Base-by-base conservation (phyloP, 2,888 invertebrate genomes). In the Germaria angustata region DNA sequence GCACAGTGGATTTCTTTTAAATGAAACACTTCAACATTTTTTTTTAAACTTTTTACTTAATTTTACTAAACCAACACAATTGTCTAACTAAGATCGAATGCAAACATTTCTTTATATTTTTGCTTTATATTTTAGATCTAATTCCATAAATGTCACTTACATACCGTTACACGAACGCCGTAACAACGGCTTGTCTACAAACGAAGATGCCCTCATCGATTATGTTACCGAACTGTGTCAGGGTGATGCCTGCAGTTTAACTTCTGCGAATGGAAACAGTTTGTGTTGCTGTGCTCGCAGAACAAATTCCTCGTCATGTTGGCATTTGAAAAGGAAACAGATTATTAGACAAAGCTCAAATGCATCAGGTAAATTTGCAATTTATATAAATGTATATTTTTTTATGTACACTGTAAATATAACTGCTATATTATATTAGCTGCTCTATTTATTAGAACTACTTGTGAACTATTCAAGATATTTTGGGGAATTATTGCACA, bases 211-310 rank as follows among this genome's bases (percentile, higher is more conserved):
- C n/a, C 44, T 79, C 11, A 76, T 71, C 9, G 55, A 65, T 17
- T 51, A 80, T 80, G 72, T 66, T 49, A 66, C 7, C 6, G 66
- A 53, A 39, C 17, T 53, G 28, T 82, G 79, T 46, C 57, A 57
- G 28, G 79, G 76, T 72, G 79, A 79, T 66, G 8, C 61, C 15
- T 61, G 78, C 28, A 81, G 63, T 34, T 51, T 81, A 53, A 76
- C 13, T 15, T 68, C 71, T 3, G 61, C 68, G 7, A 59, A 44
- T 32, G 57, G 66, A 39, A 68, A 15, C 15, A 55, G 77, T 15
- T 78, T 84, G 49, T 88, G 87, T 44, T 87, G 88, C 66, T 88
- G 88, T 57, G 77, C 84, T 24, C 72, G 53, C 2, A 65, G 84
- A 51, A 80, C 85, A n/a, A 76, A 72, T 20, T 76, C 78, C 0